Conservation (phyloP, 2,888 invertebrate genomes). For the Onchidella celtica region DNA sequence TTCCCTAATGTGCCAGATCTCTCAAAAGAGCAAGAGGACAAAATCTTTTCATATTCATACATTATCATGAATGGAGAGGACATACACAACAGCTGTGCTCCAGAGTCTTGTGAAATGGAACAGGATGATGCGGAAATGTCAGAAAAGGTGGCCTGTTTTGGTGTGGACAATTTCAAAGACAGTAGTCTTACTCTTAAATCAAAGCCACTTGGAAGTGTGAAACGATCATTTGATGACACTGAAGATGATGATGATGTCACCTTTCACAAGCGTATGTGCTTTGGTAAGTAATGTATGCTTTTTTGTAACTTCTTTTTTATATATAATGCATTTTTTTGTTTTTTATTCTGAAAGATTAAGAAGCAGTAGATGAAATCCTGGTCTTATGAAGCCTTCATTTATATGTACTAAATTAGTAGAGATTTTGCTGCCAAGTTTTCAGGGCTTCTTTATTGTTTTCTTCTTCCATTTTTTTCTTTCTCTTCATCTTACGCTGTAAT, state of each 20-base stretch:
- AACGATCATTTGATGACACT: conserved; percentile 52
- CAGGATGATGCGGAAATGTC: conserved; percentile 2
- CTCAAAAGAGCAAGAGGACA: background rate
- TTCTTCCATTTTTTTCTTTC: too few species aligned
- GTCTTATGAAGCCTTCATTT: too few species aligned
- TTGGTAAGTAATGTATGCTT: conserved; percentile 39
- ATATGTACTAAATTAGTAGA: too few species aligned
- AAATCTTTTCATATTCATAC: conserved; percentile 6
- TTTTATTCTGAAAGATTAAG: too few species aligned
- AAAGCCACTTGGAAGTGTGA: conserved; percentile 35
- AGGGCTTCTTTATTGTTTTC: too few species aligned
- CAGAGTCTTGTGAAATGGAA: conserved; percentile 34
- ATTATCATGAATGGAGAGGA: conserved; percentile 54
- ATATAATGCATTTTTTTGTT: too few species aligned
- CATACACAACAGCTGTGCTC: conserved; percentile 31
- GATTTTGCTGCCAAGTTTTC: too few species aligned
- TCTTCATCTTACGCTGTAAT: too few species aligned
- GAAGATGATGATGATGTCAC: conserved; percentile 30
- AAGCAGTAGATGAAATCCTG: too few species aligned
- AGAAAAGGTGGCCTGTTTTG: background rate
- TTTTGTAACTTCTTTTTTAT: too few species aligned
- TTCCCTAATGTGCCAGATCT: background rate
- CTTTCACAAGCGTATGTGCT: conserved; percentile 45
- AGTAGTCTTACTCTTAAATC: background rate
- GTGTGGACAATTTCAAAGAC: background rate